A percentile compares a stretch with the other conserved stretches of the same genome.
These are phyloP conservation scores for Scaptomyza caliginosa DNA, from an alignment of 2,888 invertebrate genomes.

Conservation along the genomic window DNA sequence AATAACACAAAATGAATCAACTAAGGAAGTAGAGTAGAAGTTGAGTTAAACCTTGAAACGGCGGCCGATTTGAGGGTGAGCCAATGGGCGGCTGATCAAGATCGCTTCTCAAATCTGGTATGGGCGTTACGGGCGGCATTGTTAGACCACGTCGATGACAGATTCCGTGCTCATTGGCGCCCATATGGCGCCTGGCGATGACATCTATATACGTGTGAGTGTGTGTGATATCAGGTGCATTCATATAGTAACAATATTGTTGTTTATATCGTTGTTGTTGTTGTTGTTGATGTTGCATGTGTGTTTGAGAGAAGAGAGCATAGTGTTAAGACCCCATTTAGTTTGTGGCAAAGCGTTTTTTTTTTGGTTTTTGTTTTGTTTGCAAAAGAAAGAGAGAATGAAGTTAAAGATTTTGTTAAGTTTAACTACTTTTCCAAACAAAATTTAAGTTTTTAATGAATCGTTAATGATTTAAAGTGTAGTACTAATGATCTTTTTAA, in stretches of 20 bases:
- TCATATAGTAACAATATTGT: slow-evolving; percentile 15
- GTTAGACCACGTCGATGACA: slow-evolving; percentile 93
- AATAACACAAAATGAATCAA: slow-evolving; percentile 27
- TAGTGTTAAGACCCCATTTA: slow-evolving; percentile 55
- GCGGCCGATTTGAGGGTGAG: slow-evolving; percentile 83
- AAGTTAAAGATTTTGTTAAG: slow-evolving; percentile 37
- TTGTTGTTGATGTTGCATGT: slow-evolving; percentile 37
- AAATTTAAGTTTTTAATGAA: slow-evolving; percentile 16
- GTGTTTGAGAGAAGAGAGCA: slow-evolving; percentile 43
- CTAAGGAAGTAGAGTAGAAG: slow-evolving; percentile 37
- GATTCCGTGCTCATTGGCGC: slow-evolving; percentile 93
- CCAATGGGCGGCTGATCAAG: slow-evolving; percentile 82
- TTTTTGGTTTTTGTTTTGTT: slow-evolving; percentile 20
- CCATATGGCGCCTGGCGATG: slow-evolving; percentile 80
- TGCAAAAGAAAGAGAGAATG: slow-evolving; percentile 70
- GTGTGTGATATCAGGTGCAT: slow-evolving; percentile 35
- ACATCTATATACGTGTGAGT: slow-evolving; percentile 61
- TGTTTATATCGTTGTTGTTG: slow-evolving; percentile 31
- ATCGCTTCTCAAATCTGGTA: slow-evolving; percentile 91
- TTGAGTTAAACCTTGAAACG: slow-evolving; percentile 83
- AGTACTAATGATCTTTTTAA: not conserved
- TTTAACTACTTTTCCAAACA: slow-evolving; percentile 31
- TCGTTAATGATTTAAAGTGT: slow-evolving; percentile 9
- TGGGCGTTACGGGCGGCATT: slow-evolving; percentile 92
- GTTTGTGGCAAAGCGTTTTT: slow-evolving; percentile 50